A percentile compares a stretch with the other conserved stretches of the same genome.
phyloP scores from a whole-genome alignment of 2,888 invertebrate genomes.

The Macropis europaea region DNA sequence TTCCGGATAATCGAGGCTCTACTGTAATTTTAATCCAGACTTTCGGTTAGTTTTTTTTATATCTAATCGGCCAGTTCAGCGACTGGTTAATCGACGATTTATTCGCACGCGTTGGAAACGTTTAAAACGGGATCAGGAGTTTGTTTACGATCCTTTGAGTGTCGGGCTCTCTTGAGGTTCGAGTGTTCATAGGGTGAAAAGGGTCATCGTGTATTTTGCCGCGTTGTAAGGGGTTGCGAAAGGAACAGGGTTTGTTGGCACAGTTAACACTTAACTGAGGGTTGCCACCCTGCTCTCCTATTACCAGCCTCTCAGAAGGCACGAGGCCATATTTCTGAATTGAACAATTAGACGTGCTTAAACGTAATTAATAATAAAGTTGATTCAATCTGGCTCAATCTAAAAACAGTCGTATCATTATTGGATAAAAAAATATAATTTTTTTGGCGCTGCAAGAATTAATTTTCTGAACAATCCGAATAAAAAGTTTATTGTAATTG shows the following conservation, averaged over 20 bases:
- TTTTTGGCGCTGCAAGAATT: too few species aligned
- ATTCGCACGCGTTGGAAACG: conserved; percentile 40
- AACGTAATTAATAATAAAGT: conserved; percentile 6
- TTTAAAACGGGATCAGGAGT: conserved; percentile 58
- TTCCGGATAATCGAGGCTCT: too few species aligned
- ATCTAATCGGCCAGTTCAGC: too few species aligned
- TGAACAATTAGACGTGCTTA: conserved; percentile 11
- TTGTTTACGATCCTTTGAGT: conserved; percentile 57
- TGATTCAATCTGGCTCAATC: too few species aligned
- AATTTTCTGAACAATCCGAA: too few species aligned
- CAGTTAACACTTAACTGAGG: conserved; percentile 72
- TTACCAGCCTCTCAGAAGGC: conserved; percentile 29
- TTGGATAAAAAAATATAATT: too few species aligned
- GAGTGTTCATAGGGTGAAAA: conserved; percentile 56
- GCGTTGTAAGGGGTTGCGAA: conserved; percentile 60
- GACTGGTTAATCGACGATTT: conserved; percentile 16
- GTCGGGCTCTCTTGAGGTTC: conserved; percentile 46
- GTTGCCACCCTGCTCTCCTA: conserved; percentile 48
- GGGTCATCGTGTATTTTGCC: conserved; percentile 54
- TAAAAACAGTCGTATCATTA: too few species aligned
- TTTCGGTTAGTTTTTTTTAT: too few species aligned
- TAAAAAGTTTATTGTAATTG: too few species aligned
- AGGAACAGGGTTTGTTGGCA: conserved; percentile 69
- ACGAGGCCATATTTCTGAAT: conserved; percentile 10
- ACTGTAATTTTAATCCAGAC: too few species aligned